Evolutionary conservation across 2,797 vertebrate genomes (phyloP), one percentile per base, ranked within the genome.

Genomic region (Platalea minor): DNA sequence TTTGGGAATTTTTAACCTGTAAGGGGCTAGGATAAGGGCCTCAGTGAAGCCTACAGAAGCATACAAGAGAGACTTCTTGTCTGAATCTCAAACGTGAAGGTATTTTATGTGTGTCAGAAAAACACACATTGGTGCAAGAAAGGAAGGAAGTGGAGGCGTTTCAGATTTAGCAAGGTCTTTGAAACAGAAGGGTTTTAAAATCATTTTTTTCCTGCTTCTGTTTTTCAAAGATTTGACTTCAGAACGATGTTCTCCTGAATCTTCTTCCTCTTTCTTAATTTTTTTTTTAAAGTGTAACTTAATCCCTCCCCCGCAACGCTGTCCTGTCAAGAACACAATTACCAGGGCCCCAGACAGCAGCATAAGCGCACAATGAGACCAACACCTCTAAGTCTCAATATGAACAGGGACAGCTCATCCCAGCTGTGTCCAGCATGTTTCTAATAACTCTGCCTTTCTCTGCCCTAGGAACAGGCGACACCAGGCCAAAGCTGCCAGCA

Each of bases 321-420:
- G 29, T 29, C 10, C 15, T n/a, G 28, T 23, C 20, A 43, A 64
- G 14, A 93, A n/a, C 45, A 57, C 13, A 46, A 8, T 4, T 59
- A 57, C 26, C 41, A 24, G 28, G 19, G 28, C 17, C 24, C 23
- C 65, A 87, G 29, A 25, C 6, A 75, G 75, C 57, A 89, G 69
- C 50, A 9, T 20, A 33, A 65, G 24, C 0, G 2, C 31, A 28
- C 0, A 4, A 11, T 0, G 12, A 80, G 45, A 79, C 39, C n/a
- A 64, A 43, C 46, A 48, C 4, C 25, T 57, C 50, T 9, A 33
- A 84, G 77, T 9, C n/a, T 53, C 45, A 4, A 5, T 28, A 39
- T 2, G 23, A 83, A 29, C 28, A 73, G 46, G 28, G 17, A 19
- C 17, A 88, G 48, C 50, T 64, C 60, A 80, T 12, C 26, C 37